These are phyloP conservation scores for Zaprionus lachaisei DNA, from an alignment of 1,140 invertebrate genomes.

Conservation along the genomic window DNA sequence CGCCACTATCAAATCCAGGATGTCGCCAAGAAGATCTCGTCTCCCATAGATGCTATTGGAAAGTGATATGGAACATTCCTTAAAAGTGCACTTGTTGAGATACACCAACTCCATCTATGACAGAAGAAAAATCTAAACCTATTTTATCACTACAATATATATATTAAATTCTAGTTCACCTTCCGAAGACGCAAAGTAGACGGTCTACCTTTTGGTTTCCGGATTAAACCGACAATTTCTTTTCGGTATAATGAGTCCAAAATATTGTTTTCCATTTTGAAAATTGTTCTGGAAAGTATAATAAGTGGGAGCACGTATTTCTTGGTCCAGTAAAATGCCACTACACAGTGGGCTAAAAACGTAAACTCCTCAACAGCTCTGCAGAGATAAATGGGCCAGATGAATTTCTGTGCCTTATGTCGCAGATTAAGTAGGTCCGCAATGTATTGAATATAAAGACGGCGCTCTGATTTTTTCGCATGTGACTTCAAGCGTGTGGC, in stretches of 20 bases:
- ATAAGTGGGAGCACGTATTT: background rate
- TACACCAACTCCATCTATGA: background rate
- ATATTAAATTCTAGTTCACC: background rate
- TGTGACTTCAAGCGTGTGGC: background rate
- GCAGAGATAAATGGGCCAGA: background rate
- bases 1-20: background rate
- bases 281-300: background rate
- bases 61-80: background rate
- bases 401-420: background rate
- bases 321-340: background rate
- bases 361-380: background rate
- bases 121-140: background rate
- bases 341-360: background rate
- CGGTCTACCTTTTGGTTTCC: background rate
- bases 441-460: background rate
- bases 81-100: background rate
- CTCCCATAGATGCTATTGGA: background rate
- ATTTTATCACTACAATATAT: background rate
- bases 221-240: background rate
- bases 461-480: background rate
- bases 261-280: conserved; percentile 1
- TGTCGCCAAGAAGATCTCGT: background rate
- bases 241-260: background rate
- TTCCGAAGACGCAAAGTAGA: background rate
- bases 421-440: background rate